Percentiles rank a stretch among this genome's conserved stretches.
phyloP scores from a whole-genome alignment of 2,888 invertebrate genomes.

The Caenorhabditis sp. region DNA sequence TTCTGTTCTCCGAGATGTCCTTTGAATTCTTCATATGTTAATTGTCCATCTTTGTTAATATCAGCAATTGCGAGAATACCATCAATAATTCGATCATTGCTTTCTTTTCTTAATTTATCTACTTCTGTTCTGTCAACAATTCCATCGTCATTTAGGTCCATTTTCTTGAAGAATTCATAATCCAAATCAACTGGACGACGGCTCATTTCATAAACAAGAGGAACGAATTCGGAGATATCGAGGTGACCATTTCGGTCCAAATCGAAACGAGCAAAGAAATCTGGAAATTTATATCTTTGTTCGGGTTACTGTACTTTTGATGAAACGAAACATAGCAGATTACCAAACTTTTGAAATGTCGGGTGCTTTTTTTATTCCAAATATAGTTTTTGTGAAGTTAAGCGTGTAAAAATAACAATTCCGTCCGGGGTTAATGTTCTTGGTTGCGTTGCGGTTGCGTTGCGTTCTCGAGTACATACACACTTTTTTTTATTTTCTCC shows the following conservation, averaged over 20 bases:
- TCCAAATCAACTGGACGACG: slow-evolving; percentile 57
- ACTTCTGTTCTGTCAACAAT: slow-evolving; percentile 40
- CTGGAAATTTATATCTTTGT: slow-evolving; percentile 31
- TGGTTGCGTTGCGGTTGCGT: no score
- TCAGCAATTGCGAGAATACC: slow-evolving; percentile 66
- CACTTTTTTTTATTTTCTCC: no score
- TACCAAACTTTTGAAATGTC: no score
- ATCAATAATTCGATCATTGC: slow-evolving; percentile 54
- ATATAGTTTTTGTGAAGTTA: no score
- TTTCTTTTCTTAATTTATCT: slow-evolving; percentile 26
- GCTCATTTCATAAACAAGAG: slow-evolving; percentile 62
- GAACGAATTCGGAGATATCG: slow-evolving; percentile 65
- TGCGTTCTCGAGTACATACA: no score
- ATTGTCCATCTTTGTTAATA: slow-evolving; percentile 54
- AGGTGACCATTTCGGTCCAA: slow-evolving; percentile 51
- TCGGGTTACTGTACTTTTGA: no score
- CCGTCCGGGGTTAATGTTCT: no score
- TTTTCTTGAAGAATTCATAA: slow-evolving; percentile 61
- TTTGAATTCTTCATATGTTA: slow-evolving; percentile 59
- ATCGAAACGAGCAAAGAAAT: slow-evolving; percentile 57
- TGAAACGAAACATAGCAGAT: no score
- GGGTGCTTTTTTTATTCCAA: no score
- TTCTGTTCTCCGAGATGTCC: slow-evolving; percentile 39
- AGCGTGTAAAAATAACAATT: no score
- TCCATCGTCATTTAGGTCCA: slow-evolving; percentile 62